These are phyloP conservation scores for Camelus bactrianus DNA, from an alignment of 2,113 vertebrate genomes.

Conservation along the genomic window DNA sequence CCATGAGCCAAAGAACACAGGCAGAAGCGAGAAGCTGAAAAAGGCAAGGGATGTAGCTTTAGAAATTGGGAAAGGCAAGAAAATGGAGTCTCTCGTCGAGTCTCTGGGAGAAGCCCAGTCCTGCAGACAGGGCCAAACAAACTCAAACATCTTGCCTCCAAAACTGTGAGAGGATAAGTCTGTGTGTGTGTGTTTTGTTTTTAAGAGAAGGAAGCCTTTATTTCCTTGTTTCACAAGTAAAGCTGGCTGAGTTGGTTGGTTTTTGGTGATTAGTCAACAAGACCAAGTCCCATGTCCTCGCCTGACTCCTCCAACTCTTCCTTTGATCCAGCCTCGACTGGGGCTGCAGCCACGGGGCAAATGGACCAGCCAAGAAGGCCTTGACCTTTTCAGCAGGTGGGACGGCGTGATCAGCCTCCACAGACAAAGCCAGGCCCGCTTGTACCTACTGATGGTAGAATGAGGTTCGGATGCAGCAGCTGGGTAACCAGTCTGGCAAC, in stretches of 20 bases:
- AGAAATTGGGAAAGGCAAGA: not conserved
- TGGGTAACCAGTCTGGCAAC: slow-evolving; percentile 98
- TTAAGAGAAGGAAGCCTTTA: too few relatives aligned
- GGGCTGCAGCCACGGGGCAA: too few relatives aligned
- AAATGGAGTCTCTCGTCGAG: not conserved
- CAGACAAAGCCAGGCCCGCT: slow-evolving; percentile 94
- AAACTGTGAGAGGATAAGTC: not conserved
- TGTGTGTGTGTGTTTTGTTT: too few relatives aligned
- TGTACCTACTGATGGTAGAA: slow-evolving; percentile 97
- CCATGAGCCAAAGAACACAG: slow-evolving; percentile 8
- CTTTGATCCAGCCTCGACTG: too few relatives aligned
- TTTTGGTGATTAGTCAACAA: too few relatives aligned
- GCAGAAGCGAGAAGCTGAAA: not conserved
- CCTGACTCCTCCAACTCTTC: too few relatives aligned
- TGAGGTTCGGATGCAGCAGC: slow-evolving; percentile 97
- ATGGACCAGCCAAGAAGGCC: too few relatives aligned
- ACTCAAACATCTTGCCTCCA: not conserved
- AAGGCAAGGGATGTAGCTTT: not conserved
- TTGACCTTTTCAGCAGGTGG: slow-evolving; percentile 97
- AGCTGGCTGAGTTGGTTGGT: too few relatives aligned
- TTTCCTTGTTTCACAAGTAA: too few relatives aligned
- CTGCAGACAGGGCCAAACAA: not conserved
- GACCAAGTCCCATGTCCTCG: too few relatives aligned
- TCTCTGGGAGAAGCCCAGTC: not conserved
- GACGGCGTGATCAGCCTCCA: slow-evolving; percentile 98